A percentile compares a stretch with the other conserved stretches of the same genome.
Evolutionary conservation across 2,113 vertebrate species (phyloP).

Genomic region (Callipepla squamata): DNA sequence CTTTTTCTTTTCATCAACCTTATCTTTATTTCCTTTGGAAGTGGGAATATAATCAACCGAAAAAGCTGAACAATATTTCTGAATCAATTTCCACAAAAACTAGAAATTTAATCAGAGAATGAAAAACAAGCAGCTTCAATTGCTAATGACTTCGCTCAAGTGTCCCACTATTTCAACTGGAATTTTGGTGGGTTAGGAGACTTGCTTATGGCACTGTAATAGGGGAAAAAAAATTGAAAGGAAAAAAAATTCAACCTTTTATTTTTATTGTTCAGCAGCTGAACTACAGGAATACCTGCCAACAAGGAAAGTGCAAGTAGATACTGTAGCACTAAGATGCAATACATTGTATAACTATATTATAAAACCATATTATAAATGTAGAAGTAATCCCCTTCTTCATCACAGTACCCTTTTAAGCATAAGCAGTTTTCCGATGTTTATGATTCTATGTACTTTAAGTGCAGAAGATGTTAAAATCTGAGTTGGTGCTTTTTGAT

Average conservation of each 20-base stretch:
- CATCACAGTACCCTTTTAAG: not conserved
- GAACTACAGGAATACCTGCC: not conserved
- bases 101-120: not conserved
- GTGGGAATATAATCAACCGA: not conserved
- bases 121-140: not conserved
- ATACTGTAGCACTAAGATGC: not conserved
- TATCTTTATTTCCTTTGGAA: not conserved
- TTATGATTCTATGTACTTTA: not conserved
- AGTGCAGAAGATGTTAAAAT: not conserved
- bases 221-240: not conserved
- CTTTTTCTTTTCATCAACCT: not conserved
- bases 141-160: not conserved
- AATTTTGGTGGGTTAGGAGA: not conserved
- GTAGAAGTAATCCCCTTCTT: not conserved
- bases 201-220: not conserved
- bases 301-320: not conserved
- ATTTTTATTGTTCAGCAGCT: not conserved
- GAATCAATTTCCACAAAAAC: not conserved
- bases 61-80: not conserved
- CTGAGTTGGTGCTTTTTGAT: not conserved
- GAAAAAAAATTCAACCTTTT: not conserved
- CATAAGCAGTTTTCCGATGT: not conserved
- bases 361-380: not conserved
- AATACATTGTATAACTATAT: not conserved
- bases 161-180: not conserved